Percentiles rank a stretch among this genome's conserved stretches.
phyloP scores from a whole-genome alignment of 2,888 invertebrate species.

The Stramonita haemastoma region DNA sequence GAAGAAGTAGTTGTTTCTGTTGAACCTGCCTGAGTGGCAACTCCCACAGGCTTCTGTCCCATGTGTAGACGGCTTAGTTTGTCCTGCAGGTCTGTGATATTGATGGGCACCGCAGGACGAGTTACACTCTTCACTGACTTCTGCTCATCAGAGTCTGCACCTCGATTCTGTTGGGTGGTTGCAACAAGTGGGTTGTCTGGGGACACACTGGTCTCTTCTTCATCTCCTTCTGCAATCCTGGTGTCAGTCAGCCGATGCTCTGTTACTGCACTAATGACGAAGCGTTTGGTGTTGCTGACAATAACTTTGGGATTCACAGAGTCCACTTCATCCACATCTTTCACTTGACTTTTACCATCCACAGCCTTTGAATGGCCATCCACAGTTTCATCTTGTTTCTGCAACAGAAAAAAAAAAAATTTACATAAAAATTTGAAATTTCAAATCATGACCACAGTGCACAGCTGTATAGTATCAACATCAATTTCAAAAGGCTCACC shows the following conservation, averaged over 20 bases:
- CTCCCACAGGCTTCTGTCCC: constrained; percentile 47
- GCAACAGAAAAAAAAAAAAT: constrained; percentile 45
- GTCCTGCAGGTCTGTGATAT: constrained; percentile 67
- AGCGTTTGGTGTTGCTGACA: constrained; percentile 65
- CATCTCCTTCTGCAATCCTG: constrained; percentile 66
- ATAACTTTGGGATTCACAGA: constrained; percentile 55
- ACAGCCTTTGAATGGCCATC: constrained; percentile 46
- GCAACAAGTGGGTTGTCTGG: constrained; percentile 52
- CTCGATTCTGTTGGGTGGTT: constrained; percentile 14
- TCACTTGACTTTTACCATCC: constrained; percentile 51
- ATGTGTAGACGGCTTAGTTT: constrained; percentile 60
- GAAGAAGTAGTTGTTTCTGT: constrained; percentile 33
- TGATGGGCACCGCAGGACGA: constrained; percentile 62
- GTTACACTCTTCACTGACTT: constrained; percentile 54
- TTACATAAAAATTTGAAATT: background rate
- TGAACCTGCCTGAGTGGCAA: constrained; percentile 37
- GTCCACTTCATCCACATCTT: constrained; percentile 43
- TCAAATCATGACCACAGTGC: too few species aligned
- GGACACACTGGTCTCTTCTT: constrained; percentile 56
- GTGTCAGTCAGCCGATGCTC: constrained; percentile 56
- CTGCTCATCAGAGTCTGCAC: constrained; percentile 45
- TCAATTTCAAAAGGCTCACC: too few species aligned
- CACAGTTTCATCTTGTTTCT: constrained; percentile 49
- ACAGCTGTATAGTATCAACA: too few species aligned
- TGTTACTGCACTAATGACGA: constrained; percentile 63